Conservation (phyloP, 2,113 vertebrate species). For the Perca flavescens region DNA sequence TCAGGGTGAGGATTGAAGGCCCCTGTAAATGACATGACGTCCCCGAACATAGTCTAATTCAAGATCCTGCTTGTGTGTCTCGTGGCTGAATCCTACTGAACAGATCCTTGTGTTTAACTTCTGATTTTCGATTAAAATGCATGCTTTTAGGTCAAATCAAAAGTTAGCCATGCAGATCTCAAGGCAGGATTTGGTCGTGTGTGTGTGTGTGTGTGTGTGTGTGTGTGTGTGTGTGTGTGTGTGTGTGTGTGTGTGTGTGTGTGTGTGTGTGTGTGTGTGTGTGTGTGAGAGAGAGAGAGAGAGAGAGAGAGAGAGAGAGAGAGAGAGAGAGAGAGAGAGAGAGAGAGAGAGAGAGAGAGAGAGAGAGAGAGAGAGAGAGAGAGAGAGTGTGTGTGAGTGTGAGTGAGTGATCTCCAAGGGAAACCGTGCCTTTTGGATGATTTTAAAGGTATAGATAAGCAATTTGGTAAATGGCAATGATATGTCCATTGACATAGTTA, state of each 20-base stretch:
- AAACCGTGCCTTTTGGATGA: constrained; percentile 71
- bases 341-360: too few species aligned
- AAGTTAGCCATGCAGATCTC: constrained; percentile 55
- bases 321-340: too few species aligned
- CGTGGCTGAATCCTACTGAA: constrained; percentile 38
- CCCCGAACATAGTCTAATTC: constrained; percentile 7
- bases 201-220: constrained; percentile 4
- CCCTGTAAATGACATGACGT: constrained; percentile 35
- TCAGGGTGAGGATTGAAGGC: constrained; percentile 41
- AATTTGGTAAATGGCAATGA: constrained; percentile 16
- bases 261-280: constrained; percentile 12
- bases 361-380: too few species aligned
- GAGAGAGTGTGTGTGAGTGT: constrained; percentile 8
- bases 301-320: too few species aligned
- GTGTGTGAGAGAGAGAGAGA: too few species aligned
- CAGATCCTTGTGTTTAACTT: constrained; percentile 52
- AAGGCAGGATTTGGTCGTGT: constrained; percentile 44
- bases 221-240: constrained; percentile 20
- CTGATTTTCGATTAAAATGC: constrained; percentile 67
- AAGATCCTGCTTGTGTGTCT: constrained; percentile 29
- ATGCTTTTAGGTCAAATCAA: constrained; percentile 65
- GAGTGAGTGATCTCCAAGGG: constrained; percentile 36
- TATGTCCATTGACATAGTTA: constrained; percentile 1
- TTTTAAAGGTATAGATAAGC: constrained; percentile 44
- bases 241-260: constrained; percentile 37